These are phyloP conservation scores for Sesamia nonagrioides DNA, from an alignment of 1,140 invertebrate species.

Conservation along the genomic window DNA sequence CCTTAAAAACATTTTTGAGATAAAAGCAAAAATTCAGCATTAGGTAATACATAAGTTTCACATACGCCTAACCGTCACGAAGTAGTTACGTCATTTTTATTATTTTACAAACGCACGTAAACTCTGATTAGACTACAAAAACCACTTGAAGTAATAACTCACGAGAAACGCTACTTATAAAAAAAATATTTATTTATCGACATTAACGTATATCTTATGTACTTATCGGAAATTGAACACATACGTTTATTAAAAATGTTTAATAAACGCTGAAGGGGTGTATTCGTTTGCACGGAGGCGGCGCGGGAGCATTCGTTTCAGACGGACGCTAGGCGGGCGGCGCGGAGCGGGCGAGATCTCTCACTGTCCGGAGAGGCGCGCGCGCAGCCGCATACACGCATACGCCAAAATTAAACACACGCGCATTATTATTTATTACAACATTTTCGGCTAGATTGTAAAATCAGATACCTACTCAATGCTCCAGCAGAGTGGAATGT, in stretches of 20 bases:
- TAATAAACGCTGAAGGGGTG: slow-evolving; percentile 25
- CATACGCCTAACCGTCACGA: neutral
- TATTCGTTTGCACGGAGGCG: neutral
- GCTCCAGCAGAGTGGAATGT: slow-evolving; percentile 61
- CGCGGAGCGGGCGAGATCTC: slow-evolving; percentile 60
- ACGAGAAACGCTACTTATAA: neutral
- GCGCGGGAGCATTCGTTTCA: slow-evolving; percentile 34
- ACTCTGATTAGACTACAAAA: neutral
- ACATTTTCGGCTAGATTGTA: slow-evolving; percentile 74
- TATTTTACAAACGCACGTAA: neutral
- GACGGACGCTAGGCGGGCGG: slow-evolving; percentile 54
- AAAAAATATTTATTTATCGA: neutral
- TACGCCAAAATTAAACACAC: slow-evolving; percentile 75
- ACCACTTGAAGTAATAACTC: slow-evolving; percentile 5
- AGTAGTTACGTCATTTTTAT: neutral
- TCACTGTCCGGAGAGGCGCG: slow-evolving; percentile 58
- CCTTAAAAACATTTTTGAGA: neutral
- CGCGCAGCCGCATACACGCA: slow-evolving; percentile 57
- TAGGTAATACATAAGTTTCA: neutral
- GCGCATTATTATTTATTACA: slow-evolving; percentile 83
- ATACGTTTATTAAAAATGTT: slow-evolving; percentile 22
- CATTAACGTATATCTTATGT: neutral
- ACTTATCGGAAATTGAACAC: neutral
- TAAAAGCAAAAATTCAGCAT: neutral
- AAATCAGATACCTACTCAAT: slow-evolving; percentile 69